phyloP scores from a whole-genome alignment of 2,797 vertebrate genomes.

The Epinephelus awoara region DNA sequence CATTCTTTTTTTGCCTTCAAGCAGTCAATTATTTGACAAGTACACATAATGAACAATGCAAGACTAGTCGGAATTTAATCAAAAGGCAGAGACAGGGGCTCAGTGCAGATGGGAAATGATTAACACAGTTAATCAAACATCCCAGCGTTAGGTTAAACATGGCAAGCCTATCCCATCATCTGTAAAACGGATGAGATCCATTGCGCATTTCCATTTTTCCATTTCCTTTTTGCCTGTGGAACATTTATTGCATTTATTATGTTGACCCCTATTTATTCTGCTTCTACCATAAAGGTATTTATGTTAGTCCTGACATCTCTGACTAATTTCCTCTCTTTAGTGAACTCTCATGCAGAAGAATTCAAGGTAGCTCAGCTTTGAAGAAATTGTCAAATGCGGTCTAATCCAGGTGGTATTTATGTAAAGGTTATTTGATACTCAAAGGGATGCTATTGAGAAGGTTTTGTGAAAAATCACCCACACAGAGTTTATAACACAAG shows the following conservation, averaged over 20 bases:
- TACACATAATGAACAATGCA: slow-evolving; percentile 87
- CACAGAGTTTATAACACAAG: slow-evolving; percentile 47
- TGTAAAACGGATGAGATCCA: slow-evolving; percentile 79
- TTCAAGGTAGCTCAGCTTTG: slow-evolving; percentile 41
- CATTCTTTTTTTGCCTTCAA: slow-evolving; percentile 80
- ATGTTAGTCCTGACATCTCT: slow-evolving; percentile 53
- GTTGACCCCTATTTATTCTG: slow-evolving; percentile 71
- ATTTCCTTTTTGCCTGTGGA: slow-evolving; percentile 71
- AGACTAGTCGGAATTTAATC: slow-evolving; percentile 85
- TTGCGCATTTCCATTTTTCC: slow-evolving; percentile 76
- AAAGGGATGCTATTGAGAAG: slow-evolving; percentile 54
- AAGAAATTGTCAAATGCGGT: slow-evolving; percentile 41
- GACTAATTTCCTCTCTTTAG: slow-evolving; percentile 61
- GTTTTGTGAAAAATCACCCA: slow-evolving; percentile 44
- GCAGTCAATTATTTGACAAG: slow-evolving; percentile 87
- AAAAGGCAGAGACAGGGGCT: slow-evolving; percentile 82
- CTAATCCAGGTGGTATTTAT: slow-evolving; percentile 52
- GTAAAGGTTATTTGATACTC: slow-evolving; percentile 54
- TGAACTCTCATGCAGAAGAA: slow-evolving; percentile 53
- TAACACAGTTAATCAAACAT: slow-evolving; percentile 87
- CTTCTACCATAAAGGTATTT: slow-evolving; percentile 71
- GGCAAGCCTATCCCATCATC: slow-evolving; percentile 81
- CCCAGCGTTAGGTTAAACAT: slow-evolving; percentile 82
- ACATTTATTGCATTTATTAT: slow-evolving; percentile 76
- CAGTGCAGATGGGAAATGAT: slow-evolving; percentile 85